Base-by-base conservation (phyloP, 2,888 invertebrate genomes). In the Hololepta plana region DNA sequence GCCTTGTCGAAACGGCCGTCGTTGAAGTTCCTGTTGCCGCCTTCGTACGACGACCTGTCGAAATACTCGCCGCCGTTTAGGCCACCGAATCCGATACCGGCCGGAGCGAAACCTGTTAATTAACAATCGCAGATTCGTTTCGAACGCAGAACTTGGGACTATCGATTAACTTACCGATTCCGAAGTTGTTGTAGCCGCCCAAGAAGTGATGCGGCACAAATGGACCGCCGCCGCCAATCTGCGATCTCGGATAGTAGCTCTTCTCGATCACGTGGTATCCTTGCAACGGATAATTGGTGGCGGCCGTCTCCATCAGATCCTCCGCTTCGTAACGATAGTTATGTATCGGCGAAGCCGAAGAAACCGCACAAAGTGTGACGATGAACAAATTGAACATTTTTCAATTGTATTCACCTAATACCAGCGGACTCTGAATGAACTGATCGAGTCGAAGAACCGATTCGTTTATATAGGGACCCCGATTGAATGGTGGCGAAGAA, bases 221-320 rank as follows among this genome's bases (percentile, higher is more conserved):
- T 3, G 23, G 23, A 2, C n/a, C 12, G 11, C 9, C 11, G 3
- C 12, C 10, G 4, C 3, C 4, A 10, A 12, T 24, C 3, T 16
- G 12, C n/a, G 21, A 40, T 19, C 34, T 27, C 8, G 66, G 65
- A 40, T 65, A 66, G 41, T 66, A 66, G 32, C 55, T 60, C 45
- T 63, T 62, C 50, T 67, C 65, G 45, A 64, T 61, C 19, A 67
- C 61, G 49, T 64, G 64, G 38, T 67, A 68, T 17, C 62, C 61
- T 29, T 49, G 56, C 2, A 64, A 33, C 6, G 57, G 57, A 9
- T 46, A 30, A 5, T 43, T 44, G 3, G 52, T 43, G 7, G 45
- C 51, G 0, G 51, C 49, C 1, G 50, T 45, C 28, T 55, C 46
- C 47, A 56, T 44, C 19, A 51, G 37, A 36, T 55, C 54, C 38